Base-by-base conservation (phyloP, 2,888 invertebrate species). In the Chrysotoxum bicinctum region DNA sequence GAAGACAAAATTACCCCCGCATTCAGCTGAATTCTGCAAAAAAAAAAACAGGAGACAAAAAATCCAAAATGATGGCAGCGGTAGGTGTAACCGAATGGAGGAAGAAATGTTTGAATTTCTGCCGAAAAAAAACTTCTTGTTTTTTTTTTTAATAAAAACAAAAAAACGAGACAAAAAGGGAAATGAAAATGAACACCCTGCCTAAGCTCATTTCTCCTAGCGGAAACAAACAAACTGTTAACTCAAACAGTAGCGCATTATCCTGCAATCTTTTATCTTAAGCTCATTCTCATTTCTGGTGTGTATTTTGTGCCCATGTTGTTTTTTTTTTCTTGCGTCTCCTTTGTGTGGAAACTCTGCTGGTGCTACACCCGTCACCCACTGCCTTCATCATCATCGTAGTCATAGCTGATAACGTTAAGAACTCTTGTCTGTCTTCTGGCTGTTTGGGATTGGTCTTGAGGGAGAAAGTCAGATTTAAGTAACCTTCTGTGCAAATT, bases 161-260 rank as follows among this genome's bases (percentile, higher is more conserved):
- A 12, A 54, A 54, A 35, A n/a, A 64, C 64, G 14, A 68, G 8
- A 50, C 14, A 16, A 73, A 58, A 50, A 70, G 48, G 60, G 32
- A 58, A 48, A 72, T 21, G 45, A 48, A 68, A 72, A 80, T 70
- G 58, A 66, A 72, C 72, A 75, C 72, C 69, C 32, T 52, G 62
- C 16, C 10, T 69, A 35, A 81, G 76, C 73, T 85, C 62, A 77
- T 73, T 64, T 76, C 85, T 76, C 56, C 56, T 80, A 72, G 81
- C 85, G 81, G 76, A 81, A 85, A 76, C 76, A 81, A 81, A 85
- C 76, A 85, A 81, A 81, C 85, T 85, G 81, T 48, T 77, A 85
- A 85, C 81, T 85, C 81, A 85, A 85, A 85, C 77, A 77, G 72
- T 26, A 85, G 81, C 85, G 52, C 62, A 85, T 85, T 85, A 81